A percentile compares a stretch with the other conserved stretches of the same genome.
Evolutionary conservation across 2,113 vertebrate genomes (phyloP).

Genomic region (Grammatotria lemairii): DNA sequence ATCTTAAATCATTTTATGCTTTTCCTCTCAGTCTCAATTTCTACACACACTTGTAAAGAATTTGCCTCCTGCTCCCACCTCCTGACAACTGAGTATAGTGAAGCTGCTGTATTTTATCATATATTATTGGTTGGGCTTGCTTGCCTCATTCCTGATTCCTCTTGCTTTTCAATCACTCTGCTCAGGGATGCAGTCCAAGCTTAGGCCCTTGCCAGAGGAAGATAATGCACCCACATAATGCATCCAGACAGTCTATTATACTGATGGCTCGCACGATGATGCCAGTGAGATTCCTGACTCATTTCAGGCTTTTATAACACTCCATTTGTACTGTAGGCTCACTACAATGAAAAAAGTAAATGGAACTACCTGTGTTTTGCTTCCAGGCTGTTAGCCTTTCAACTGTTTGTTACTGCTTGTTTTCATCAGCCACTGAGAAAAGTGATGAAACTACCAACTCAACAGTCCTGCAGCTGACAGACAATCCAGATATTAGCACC

Average conservation of each 20-base stretch:
- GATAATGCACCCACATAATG: slow-evolving; percentile 55
- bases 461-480: background rate
- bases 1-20: slow-evolving; percentile 13
- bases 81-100: background rate
- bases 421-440: slow-evolving; percentile 29
- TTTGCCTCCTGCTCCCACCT: background rate
- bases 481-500: background rate
- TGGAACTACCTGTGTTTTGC: background rate
- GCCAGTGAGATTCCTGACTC: slow-evolving; percentile 55
- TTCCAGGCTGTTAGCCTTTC: background rate
- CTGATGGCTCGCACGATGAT: slow-evolving; percentile 48
- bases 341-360: background rate
- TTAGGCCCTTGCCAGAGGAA: background rate
- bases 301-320: slow-evolving; percentile 21
- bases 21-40: background rate
- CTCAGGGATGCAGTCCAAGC: slow-evolving; percentile 49
- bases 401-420: slow-evolving; percentile 22
- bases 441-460: slow-evolving; percentile 26
- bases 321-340: background rate
- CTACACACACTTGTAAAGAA: background rate
- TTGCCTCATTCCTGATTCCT: background rate
- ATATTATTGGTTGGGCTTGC: background rate
- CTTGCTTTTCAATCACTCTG: slow-evolving; percentile 56
- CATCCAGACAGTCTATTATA: slow-evolving; percentile 53
- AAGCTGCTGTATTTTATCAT: slow-evolving; percentile 32